These are phyloP conservation scores for Idris sp. DNA, from an alignment of 1,140 invertebrate species.

Conservation along the genomic window DNA sequence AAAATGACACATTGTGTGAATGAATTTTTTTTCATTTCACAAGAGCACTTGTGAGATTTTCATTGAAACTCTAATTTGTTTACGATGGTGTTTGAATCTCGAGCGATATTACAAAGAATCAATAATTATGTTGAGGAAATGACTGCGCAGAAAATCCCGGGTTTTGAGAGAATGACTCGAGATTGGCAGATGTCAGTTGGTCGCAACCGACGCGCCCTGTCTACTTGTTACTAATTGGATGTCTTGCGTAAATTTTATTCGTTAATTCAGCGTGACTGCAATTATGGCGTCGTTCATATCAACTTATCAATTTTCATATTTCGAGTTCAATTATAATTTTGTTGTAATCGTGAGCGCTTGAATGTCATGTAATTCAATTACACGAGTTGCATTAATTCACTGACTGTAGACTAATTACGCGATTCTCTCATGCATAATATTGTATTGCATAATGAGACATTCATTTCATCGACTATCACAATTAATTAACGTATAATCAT, in stretches of 20 bases:
- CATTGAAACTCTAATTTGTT: no score
- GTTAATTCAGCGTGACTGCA: constrained; percentile 61
- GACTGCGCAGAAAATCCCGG: constrained; percentile 68
- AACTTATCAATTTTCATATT: constrained; percentile 61
- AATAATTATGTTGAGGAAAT: no score
- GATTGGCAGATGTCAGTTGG: constrained; percentile 66
- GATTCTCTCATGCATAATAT: constrained; percentile 56
- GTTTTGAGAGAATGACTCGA: constrained; percentile 37
- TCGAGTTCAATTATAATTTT: constrained; percentile 60
- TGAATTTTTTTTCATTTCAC: no score
- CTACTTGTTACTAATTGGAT: constrained; percentile 71
- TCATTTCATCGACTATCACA: constrained; percentile 54
- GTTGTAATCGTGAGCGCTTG: constrained; percentile 52
- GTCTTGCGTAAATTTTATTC: constrained; percentile 54
- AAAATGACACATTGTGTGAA: no score
- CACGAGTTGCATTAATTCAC: constrained; percentile 54
- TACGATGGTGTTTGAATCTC: no score
- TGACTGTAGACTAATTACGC: constrained; percentile 53
- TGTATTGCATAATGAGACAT: constrained; percentile 54
- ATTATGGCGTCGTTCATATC: constrained; percentile 52
- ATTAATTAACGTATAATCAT: constrained; percentile 56
- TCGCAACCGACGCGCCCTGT: constrained; percentile 65
- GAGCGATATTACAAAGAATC: no score
- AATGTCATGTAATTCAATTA: constrained; percentile 62
- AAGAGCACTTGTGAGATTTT: no score